Evolutionary conservation across 2,797 vertebrate species (phyloP).

Genomic region (Enteromius viviparus): DNA sequence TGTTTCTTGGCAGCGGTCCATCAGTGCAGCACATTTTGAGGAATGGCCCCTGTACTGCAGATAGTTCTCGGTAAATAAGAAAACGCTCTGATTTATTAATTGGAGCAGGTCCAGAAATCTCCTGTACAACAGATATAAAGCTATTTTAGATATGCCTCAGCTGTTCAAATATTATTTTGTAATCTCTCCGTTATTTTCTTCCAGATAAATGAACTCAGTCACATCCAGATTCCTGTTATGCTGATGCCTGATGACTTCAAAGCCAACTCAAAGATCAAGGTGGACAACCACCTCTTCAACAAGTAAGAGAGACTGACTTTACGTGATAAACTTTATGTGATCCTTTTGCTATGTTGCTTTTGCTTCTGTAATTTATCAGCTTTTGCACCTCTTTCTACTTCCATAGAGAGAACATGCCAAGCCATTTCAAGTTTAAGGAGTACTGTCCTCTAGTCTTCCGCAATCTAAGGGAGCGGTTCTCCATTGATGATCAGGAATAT

Average conservation of each 20-base stretch:
- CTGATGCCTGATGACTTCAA: slow-evolving; percentile 99
- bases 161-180: background rate
- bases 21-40: slow-evolving; percentile 47
- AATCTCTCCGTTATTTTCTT: slow-evolving; percentile 46
- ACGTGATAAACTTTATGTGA: background rate
- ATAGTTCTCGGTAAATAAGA: slow-evolving; percentile 32
- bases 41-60: slow-evolving; percentile 38
- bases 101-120: background rate
- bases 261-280: slow-evolving; percentile 99
- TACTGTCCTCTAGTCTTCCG: slow-evolving; percentile 99
- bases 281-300: slow-evolving; percentile 99
- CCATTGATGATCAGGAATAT: slow-evolving; percentile 97
- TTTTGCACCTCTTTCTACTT: slow-evolving; percentile 16
- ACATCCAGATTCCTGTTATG: slow-evolving; percentile 99
- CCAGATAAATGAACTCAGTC: slow-evolving; percentile 99
- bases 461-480: slow-evolving; percentile 95
- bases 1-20: slow-evolving; percentile 45
- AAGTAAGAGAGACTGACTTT: slow-evolving; percentile 81
- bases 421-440: slow-evolving; percentile 99
- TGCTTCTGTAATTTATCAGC: slow-evolving; percentile 4
- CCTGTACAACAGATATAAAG: background rate
- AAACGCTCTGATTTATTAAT: slow-evolving; percentile 14
- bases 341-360: slow-evolving; percentile 7
- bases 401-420: slow-evolving; percentile 97
- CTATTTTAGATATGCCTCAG: background rate